Conservation (phyloP, 2,113 vertebrate species). For the Actinemys pallida region DNA sequence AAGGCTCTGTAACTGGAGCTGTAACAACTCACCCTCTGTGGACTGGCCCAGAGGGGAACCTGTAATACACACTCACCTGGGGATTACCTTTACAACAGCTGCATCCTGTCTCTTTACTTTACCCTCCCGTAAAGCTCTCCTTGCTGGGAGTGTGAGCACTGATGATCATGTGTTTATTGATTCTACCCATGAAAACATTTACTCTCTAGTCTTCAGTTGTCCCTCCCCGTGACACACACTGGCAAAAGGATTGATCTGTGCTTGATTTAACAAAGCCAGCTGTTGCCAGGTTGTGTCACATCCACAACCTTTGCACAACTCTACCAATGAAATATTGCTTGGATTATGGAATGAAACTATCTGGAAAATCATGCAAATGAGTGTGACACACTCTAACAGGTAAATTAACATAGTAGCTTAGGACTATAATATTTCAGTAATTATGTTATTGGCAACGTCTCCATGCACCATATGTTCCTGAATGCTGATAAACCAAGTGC, state of each 20-base stretch:
- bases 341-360: accelerated
- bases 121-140: not conserved
- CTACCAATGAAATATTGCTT: not conserved
- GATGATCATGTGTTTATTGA: not conserved
- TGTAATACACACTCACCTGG: not conserved
- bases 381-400: not conserved
- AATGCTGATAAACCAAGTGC: not conserved
- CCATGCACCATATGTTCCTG: not conserved
- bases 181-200: not conserved
- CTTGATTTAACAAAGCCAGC: not conserved
- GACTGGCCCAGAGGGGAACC: not conserved
- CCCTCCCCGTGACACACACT: not conserved
- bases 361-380: not conserved
- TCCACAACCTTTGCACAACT: not conserved
- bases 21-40: not conserved
- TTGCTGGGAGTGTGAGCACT: not conserved
- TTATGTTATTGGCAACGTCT: not conserved
- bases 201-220: not conserved
- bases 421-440: not conserved
- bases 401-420: not conserved
- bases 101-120: not conserved
- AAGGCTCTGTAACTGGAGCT: not conserved
- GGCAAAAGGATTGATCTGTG: not conserved
- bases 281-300: not conserved
- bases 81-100: not conserved